Evolutionary conservation across 2,113 vertebrate species (phyloP), one percentile per base, ranked within the genome.

Genomic region (Hippoglossus stenolepis): DNA sequence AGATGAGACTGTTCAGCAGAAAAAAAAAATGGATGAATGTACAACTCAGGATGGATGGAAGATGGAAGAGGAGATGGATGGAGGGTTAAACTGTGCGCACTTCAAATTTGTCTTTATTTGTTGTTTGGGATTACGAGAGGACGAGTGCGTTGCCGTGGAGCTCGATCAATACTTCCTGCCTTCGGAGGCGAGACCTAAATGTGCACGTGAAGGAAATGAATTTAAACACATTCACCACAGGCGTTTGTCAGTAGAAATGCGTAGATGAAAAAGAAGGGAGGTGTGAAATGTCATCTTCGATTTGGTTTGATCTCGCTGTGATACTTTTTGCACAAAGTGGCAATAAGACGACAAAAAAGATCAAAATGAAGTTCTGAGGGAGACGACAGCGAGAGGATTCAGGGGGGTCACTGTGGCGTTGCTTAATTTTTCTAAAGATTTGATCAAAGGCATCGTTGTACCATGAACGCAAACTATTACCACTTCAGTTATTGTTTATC

Each of bases 1-100:
- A 88, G 87, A 88, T 82, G 84, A 86, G 89, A 70, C 64, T 80
- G 73, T 83, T 89, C 74, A 77, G 83, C 71, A 80, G 49, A 73
- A 40, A 80, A 85, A 65, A 24, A 31, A 53, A 62, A 49, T 28
- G 59, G 84, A 79, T 57, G 67, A 73, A 64, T 77, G 56, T 80
- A 64, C 7, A 65, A 65, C 24, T 15, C 31, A 71, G 68, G 21
- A 81, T 45, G 63, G 79, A 75, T 80, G 69, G 53, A 80, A 67
- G 79, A 69, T 64, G 80, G 28, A 77, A 12, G 59, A 68, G 76
- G 56, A 67, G 62, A 69, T 28, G 24, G 65, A 72, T 49, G 38
- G 53, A 89, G 70, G 49, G 73, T 75, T 85, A 58, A 74, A 73
- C 47, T 71, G 11, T 63, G 12, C n/a, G 53, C 60, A 9, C 54